Base-by-base conservation (phyloP, 2,113 vertebrate genomes). In the Neogobius melanostomus region DNA sequence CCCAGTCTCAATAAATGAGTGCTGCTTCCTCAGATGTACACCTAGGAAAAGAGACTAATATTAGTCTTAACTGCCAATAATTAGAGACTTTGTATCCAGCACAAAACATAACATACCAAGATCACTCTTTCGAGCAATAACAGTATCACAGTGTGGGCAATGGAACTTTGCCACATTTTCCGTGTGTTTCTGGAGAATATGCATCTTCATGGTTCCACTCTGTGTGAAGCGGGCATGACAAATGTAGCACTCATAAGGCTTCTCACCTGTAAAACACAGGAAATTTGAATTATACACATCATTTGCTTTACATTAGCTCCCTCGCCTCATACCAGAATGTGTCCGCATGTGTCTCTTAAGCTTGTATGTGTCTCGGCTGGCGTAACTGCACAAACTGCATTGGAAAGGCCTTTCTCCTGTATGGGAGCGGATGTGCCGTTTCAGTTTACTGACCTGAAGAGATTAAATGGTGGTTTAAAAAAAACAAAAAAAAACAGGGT, bases 121-220 rank as follows among this genome's bases (percentile, higher is more conserved):
- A 90, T 99, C 98, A 66, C 98, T 99, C 91, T 99, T 99, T 85
- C 97, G 94, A 0, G 98, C 98, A 82, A 99, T 99, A 86, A 99
- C 97, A 0, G 98, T 99, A 85, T 99, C 97, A 92, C 98, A 99
- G 92, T 99, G 98, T 64, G 97, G 98, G 91, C 98, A 99, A 87
- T 99, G 98, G 91, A 97, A 99, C 91, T 99, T 99, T 54, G 97
- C 97, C 93, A 99, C 97, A 1, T 99, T 99, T 88, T 99, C 98
- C 0, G 98, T 99, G 93, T 99, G 98, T 91, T 99, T 99, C 93
- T 99, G 97, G 92, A 99, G 91, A 88, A 99, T 99, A 89, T 99
- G 98, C 98, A 99, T 99, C 92, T 99, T 99, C 98, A 98, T 99
- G 81, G 98, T 99, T 71, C 98, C 98, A 46, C 98, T 99, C 87